Percentiles rank a stretch among this genome's conserved stretches.
These are phyloP conservation scores for Eclectus roratus DNA, from an alignment of 2,113 vertebrate genomes.

Conservation along the genomic window DNA sequence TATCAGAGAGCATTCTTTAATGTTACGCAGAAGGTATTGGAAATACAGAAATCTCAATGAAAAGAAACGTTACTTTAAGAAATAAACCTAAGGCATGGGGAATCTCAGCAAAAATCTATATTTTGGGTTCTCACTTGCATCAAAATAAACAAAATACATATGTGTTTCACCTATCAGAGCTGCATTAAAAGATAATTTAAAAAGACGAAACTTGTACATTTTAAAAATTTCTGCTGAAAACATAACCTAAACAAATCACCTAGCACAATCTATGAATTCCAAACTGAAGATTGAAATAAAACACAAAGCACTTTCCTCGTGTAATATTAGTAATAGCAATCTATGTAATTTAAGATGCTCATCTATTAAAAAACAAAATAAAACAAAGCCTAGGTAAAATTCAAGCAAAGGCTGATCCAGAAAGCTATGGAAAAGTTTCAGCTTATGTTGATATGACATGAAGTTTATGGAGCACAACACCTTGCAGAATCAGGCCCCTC, in stretches of 20 bases:
- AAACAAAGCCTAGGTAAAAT: background rate
- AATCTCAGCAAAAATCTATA: background rate
- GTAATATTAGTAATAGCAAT: background rate
- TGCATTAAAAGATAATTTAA: background rate
- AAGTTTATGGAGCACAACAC: background rate
- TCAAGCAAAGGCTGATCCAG: background rate
- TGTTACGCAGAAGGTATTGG: background rate
- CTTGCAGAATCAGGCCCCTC: background rate
- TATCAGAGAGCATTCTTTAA: background rate
- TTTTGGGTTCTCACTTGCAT: background rate
- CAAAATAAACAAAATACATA: background rate
- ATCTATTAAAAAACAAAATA: background rate
- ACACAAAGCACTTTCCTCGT: background rate
- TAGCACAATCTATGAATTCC: background rate
- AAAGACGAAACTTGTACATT: background rate
- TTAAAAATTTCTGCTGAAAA: background rate
- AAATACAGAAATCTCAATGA: background rate
- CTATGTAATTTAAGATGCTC: background rate
- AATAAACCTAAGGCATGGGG: background rate
- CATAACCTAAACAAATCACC: background rate
- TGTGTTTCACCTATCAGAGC: background rate
- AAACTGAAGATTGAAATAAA: background rate
- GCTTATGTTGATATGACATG: background rate
- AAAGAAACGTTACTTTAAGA: background rate
- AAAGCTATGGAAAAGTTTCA: background rate